Evolutionary conservation across 2,113 vertebrate genomes (phyloP).

Genomic region (Mugil cephalus): DNA sequence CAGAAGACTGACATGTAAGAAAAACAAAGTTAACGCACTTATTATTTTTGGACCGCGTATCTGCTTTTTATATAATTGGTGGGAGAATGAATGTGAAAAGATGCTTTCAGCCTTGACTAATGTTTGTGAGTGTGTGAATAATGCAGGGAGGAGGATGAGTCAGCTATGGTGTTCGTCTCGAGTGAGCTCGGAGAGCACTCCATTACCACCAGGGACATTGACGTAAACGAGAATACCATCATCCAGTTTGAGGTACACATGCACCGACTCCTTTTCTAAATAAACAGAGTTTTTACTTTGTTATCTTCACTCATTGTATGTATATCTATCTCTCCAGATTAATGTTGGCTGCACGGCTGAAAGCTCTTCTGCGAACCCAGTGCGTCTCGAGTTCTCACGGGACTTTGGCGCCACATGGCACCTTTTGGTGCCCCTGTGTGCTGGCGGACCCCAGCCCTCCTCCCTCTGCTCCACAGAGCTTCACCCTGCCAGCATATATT

Average conservation of each 20-base stretch:
- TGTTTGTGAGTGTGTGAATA: constrained; percentile 31
- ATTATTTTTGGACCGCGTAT: constrained; percentile 12
- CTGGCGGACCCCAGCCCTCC: constrained; percentile 90
- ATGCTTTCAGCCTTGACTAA: constrained; percentile 18
- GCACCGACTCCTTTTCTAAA: constrained; percentile 20
- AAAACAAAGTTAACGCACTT: background rate
- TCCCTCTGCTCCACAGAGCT: constrained; percentile 96
- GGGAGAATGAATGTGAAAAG: constrained; percentile 20
- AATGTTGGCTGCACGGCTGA: constrained; percentile 96
- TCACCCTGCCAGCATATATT: constrained; percentile 96
- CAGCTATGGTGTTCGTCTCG: constrained; percentile 98
- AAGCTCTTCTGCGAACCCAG: constrained; percentile 90
- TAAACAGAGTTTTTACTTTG: constrained; percentile 1
- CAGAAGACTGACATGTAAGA: constrained; percentile 95
- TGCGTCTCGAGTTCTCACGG: constrained; percentile 94
- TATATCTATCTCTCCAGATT: constrained; percentile 84
- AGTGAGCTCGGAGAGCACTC: constrained; percentile 97
- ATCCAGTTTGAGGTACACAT: constrained; percentile 95
- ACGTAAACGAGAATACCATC: constrained; percentile 96
- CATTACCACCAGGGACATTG: constrained; percentile 94
- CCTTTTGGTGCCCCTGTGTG: constrained; percentile 94
- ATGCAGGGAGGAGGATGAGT: constrained; percentile 94
- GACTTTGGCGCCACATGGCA: constrained; percentile 98
- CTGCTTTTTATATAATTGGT: background rate
- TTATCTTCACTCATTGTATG: background rate